phyloP scores from a whole-genome alignment of 2,888 invertebrate species.

The Omphaloscelis lunosa region DNA sequence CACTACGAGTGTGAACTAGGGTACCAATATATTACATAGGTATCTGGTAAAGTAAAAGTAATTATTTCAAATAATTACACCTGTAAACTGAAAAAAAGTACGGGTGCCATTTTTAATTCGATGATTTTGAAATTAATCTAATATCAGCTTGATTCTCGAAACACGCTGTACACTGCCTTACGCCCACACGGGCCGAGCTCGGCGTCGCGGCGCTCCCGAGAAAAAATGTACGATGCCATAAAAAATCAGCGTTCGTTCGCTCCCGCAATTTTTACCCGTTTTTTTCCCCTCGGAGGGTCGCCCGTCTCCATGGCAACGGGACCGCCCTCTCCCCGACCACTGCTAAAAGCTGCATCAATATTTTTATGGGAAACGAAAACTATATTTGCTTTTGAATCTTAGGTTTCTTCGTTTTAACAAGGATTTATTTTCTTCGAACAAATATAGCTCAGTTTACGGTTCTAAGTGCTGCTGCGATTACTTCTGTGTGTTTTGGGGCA shows the following conservation, averaged over 20 bases:
- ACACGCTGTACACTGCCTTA: conserved; percentile 75
- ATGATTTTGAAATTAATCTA: neutral
- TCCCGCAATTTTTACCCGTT: conserved; percentile 90
- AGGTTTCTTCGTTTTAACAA: conserved; percentile 50
- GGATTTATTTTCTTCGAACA: conserved; percentile 39
- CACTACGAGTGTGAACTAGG: no score
- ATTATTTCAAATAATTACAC: neutral
- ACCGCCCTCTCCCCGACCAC: conserved; percentile 75
- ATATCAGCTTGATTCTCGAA: neutral
- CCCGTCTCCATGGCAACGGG: conserved; percentile 86
- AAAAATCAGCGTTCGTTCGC: conserved; percentile 90
- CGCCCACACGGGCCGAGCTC: conserved; percentile 74
- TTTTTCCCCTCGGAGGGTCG: conserved; percentile 90
- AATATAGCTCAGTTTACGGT: conserved; percentile 12
- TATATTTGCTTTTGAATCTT: conserved; percentile 70
- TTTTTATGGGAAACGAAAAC: conserved; percentile 83
- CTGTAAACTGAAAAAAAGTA: no score
- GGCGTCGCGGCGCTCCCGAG: conserved; percentile 84
- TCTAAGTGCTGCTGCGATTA: conserved; percentile 5
- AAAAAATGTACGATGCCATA: conserved; percentile 90
- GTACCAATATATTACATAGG: neutral
- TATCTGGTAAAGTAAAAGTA: neutral
- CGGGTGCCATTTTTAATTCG: fast-evolving
- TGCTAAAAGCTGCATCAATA: conserved; percentile 86
- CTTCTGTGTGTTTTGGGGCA: neutral